Conservation (phyloP, 2,888 invertebrate species). For the Dryococelus australis region DNA sequence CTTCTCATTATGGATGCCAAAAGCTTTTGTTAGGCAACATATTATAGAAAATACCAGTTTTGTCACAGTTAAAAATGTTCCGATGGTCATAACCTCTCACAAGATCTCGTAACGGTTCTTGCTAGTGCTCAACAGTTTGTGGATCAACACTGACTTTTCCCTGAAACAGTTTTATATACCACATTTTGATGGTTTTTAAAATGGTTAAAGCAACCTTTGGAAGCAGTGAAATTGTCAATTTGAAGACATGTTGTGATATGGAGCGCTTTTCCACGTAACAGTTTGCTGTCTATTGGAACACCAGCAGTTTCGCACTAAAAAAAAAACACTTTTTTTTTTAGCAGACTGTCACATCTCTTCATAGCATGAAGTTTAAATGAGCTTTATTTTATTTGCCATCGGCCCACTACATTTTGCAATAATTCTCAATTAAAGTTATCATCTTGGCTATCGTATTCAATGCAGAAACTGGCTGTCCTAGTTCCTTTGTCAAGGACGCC, state of each 20-base stretch:
- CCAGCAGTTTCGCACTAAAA: constrained; percentile 52
- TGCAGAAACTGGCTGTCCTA: background rate
- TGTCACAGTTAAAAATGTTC: constrained; percentile 23
- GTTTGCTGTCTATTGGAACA: background rate
- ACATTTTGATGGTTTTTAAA: constrained; percentile 31
- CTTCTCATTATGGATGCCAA: background rate
- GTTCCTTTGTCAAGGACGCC: background rate
- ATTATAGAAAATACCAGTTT: constrained; percentile 19
- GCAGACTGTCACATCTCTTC: background rate
- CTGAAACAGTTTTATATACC: constrained; percentile 27
- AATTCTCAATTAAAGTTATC: background rate
- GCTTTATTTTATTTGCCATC: background rate
- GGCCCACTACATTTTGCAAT: background rate
- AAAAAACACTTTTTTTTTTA: background rate
- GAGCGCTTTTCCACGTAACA: background rate
- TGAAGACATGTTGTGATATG: background rate
- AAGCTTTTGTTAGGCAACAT: no score
- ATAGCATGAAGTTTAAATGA: background rate
- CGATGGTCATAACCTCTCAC: constrained; percentile 4
- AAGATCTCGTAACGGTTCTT: constrained; percentile 7
- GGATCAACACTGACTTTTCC: constrained; percentile 32
- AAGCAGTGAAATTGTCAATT: background rate
- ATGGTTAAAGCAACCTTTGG: constrained; percentile 25
- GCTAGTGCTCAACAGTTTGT: constrained; percentile 22
- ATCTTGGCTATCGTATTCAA: background rate